phyloP scores from a whole-genome alignment of 2,113 vertebrate genomes.

The Nettapus auritus region DNA sequence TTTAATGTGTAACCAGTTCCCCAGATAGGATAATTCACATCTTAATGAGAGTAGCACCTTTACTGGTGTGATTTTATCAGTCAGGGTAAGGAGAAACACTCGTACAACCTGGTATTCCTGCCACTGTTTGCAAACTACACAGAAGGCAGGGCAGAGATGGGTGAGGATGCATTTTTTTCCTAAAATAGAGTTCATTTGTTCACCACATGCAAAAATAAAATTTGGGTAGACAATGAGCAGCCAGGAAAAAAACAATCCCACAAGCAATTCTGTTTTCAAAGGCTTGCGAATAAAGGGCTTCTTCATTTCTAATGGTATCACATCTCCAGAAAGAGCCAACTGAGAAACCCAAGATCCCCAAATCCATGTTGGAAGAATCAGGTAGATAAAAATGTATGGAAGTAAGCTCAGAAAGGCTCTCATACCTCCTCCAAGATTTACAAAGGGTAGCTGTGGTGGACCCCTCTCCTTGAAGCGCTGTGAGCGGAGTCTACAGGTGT shows the following conservation, averaged over 20 bases:
- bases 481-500: rapidly evolving
- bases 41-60: neutral
- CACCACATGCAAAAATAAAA: neutral
- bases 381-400: neutral
- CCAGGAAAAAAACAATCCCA: neutral
- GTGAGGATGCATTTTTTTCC: neutral
- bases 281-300: neutral
- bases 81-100: neutral
- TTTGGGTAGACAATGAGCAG: rapidly evolving
- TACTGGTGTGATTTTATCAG: neutral
- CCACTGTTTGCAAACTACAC: neutral
- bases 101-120: rapidly evolving
- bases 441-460: rapidly evolving
- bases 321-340: neutral
- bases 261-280: neutral
- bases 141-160: neutral
- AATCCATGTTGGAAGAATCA: neutral
- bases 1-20: neutral
- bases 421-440: neutral
- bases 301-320: neutral
- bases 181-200: neutral
- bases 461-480: neutral
- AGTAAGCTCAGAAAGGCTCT: neutral
- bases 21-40: neutral
- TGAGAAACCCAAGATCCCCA: neutral